Conservation (phyloP, 1,140 invertebrate species). For the Chlorops oryzae region DNA sequence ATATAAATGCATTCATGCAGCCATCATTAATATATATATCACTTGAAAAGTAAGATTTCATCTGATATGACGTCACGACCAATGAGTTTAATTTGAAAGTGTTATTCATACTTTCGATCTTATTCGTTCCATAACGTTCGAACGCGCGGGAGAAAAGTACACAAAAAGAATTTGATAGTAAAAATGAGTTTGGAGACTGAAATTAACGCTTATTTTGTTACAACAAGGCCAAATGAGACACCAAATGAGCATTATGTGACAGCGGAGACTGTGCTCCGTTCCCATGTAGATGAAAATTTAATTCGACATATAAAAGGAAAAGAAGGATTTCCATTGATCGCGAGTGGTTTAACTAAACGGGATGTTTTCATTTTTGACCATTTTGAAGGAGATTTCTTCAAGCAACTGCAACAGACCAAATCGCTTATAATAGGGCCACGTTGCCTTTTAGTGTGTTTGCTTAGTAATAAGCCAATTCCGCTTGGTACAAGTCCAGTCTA, state of each 20-base stretch:
- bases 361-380: constrained; percentile 70
- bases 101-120: too few relatives aligned
- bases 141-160: not conserved
- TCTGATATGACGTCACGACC: too few relatives aligned
- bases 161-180: not conserved
- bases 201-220: constrained; percentile 41
- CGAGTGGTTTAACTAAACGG: constrained; percentile 54
- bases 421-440: constrained; percentile 70
- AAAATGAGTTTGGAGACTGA: constrained; percentile 32
- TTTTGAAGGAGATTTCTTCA: constrained; percentile 65
- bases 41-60: too few relatives aligned
- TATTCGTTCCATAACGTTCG: not conserved
- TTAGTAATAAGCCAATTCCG: constrained; percentile 66
- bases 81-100: too few relatives aligned
- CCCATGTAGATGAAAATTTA: constrained; percentile 32
- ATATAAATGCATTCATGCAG: too few relatives aligned
- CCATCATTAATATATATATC: too few relatives aligned
- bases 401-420: constrained; percentile 58
- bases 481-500: constrained; percentile 67
- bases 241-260: constrained; percentile 17
- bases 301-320: constrained; percentile 35
- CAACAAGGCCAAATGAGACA: constrained; percentile 15
- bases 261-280: constrained; percentile 21
- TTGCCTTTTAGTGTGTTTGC: constrained; percentile 70
- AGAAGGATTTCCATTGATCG: constrained; percentile 36